A percentile compares a stretch with the other conserved stretches of the same genome.
phyloP scores from a whole-genome alignment of 2,113 vertebrate species.

The Nematolebias whitei region DNA sequence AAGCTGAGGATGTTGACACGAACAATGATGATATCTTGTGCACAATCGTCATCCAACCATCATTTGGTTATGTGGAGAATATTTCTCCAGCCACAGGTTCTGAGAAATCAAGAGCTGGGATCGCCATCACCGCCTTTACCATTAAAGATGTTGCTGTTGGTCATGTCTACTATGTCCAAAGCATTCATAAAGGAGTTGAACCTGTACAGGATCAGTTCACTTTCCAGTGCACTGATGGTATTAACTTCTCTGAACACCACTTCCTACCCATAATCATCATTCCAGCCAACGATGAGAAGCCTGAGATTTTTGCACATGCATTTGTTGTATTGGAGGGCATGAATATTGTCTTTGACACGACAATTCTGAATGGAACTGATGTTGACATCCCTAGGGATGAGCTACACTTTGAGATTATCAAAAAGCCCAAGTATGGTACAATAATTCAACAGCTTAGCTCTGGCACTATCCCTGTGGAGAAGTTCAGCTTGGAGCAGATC shows the following conservation, averaged over 20 bases:
- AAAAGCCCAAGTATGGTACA: conserved; percentile 85
- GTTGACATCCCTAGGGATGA: conserved; percentile 86
- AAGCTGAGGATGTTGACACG: conserved; percentile 86
- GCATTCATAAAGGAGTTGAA: conserved; percentile 91
- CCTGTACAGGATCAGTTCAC: conserved; percentile 91
- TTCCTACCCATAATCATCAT: conserved; percentile 89
- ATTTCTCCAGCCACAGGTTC: conserved; percentile 94
- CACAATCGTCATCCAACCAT: conserved; percentile 90
- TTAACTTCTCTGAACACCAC: conserved; percentile 90
- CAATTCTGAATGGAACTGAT: conserved; percentile 89
- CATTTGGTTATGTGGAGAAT: conserved; percentile 93
- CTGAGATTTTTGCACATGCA: conserved; percentile 88
- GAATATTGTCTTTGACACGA: conserved; percentile 91
- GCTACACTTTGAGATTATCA: conserved; percentile 85
- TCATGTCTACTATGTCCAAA: conserved; percentile 93
- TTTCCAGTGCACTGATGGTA: conserved; percentile 93
- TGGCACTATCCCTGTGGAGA: conserved; percentile 83
- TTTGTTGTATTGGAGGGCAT: conserved; percentile 97
- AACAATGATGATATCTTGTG: conserved; percentile 89
- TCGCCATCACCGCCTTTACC: conserved; percentile 90
- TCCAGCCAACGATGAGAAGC: conserved; percentile 91
- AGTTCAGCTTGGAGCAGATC: conserved; percentile 89
- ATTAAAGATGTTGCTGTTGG: conserved; percentile 86
- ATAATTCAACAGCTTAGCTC: conserved; percentile 88
- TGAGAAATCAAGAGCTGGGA: conserved; percentile 90